Evolutionary conservation across 2,113 vertebrate species (phyloP).

Genomic region (Tretioscincus oriximinensis): DNA sequence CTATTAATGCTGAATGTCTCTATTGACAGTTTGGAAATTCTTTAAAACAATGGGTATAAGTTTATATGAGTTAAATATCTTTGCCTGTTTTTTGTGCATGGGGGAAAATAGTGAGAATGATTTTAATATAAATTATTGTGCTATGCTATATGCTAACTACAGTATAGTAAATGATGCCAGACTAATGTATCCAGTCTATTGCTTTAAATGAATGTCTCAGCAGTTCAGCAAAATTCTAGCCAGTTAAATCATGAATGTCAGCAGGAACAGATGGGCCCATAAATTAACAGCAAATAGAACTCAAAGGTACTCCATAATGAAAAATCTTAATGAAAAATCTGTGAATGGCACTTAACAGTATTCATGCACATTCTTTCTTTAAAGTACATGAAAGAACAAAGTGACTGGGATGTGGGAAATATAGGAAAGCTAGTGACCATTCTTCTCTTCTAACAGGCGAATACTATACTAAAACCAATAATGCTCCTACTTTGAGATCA

Average conservation of each 20-base stretch:
- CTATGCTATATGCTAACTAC: conserved; percentile 31
- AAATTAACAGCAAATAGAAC: conserved; percentile 23
- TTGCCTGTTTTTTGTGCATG: conserved; percentile 10
- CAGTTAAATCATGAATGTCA: conserved; percentile 40
- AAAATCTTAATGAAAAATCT: conserved; percentile 21
- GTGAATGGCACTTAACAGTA: conserved; percentile 11
- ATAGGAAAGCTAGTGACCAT: not conserved
- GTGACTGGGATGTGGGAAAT: fast-evolving
- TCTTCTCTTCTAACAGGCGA: not conserved
- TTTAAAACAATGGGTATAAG: not conserved
- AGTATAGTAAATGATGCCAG: conserved; percentile 30
- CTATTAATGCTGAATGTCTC: not conserved
- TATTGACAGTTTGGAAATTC: conserved; percentile 22
- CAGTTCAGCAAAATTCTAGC: conserved; percentile 21
- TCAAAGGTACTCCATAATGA: conserved; percentile 20
- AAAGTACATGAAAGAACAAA: not conserved
- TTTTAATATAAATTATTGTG: conserved; percentile 28
- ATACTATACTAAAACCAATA: not conserved
- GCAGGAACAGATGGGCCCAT: conserved; percentile 38
- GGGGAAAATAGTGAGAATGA: not conserved
- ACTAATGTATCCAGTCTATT: conserved; percentile 40
- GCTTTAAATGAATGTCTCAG: conserved; percentile 46
- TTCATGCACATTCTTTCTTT: not conserved
- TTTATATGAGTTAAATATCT: not conserved
- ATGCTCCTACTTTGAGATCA: not conserved